phyloP scores from a whole-genome alignment of 2,113 vertebrate genomes.

The Axis porcinus region DNA sequence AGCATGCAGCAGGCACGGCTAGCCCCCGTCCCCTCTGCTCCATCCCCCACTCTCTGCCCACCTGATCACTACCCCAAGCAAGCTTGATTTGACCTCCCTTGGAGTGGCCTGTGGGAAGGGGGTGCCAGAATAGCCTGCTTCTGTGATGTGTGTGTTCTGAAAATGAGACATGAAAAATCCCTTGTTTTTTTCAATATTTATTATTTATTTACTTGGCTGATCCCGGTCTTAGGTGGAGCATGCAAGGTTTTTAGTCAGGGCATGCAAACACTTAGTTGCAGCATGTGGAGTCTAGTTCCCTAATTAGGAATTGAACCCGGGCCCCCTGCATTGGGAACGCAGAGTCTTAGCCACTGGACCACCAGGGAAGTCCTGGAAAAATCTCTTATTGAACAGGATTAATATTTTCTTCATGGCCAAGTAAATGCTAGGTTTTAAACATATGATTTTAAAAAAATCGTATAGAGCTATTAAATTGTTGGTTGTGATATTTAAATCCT shows the following conservation, averaged over 20 bases:
- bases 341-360: neutral
- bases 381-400: neutral
- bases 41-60: neutral
- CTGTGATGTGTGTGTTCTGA: neutral
- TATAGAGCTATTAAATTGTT: neutral
- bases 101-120: neutral
- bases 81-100: neutral
- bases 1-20: neutral
- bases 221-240: neutral
- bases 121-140: neutral
- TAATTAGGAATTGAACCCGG: neutral
- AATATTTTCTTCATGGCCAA: neutral
- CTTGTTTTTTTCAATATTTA: neutral
- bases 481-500: neutral
- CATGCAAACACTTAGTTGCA: neutral
- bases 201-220: neutral
- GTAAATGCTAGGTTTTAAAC: neutral
- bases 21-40: neutral
- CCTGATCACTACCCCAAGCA: fast-evolving
- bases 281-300: neutral
- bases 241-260: neutral
- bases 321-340: neutral
- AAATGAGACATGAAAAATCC: neutral
- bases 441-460: neutral
- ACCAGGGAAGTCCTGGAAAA: neutral